A percentile compares a stretch with the other conserved stretches of the same genome.
Conservation (phyloP, 2,797 vertebrate species). For the Esox lucius region DNA sequence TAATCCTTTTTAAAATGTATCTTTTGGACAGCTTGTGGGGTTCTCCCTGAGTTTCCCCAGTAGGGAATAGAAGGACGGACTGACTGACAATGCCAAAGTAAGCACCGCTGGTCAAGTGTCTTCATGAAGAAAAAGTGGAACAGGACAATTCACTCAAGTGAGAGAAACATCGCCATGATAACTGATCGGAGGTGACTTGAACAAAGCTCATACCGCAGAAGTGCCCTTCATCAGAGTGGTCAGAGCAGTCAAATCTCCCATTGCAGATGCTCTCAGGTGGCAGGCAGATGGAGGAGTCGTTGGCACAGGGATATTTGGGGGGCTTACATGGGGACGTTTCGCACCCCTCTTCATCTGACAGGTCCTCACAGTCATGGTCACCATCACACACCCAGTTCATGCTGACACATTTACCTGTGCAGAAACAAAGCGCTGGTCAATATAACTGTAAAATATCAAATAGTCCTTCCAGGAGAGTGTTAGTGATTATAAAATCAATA, state of each 20-base stretch:
- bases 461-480: not conserved
- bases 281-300: slow-evolving; percentile 83
- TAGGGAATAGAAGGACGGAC: not conserved
- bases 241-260: slow-evolving; percentile 81
- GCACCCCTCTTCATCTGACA: slow-evolving; percentile 85
- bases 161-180: not conserved
- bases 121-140: not conserved
- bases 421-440: not conserved
- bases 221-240: slow-evolving; percentile 84
- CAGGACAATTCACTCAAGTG: not conserved
- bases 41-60: not conserved
- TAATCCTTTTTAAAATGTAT: too few relatives aligned
- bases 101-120: not conserved
- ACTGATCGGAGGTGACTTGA: not conserved
- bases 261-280: slow-evolving; percentile 86
- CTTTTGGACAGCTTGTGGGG: not conserved
- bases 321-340: slow-evolving; percentile 80
- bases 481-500: not conserved
- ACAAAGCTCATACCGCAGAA: slow-evolving; percentile 76
- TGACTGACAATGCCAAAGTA: not conserved
- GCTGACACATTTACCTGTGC: slow-evolving; percentile 82
- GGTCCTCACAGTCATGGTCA: slow-evolving; percentile 87
- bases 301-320: slow-evolving; percentile 84
- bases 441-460: too few relatives aligned
- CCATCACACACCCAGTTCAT: slow-evolving; percentile 88